These are phyloP conservation scores for Oxycera nigricornis DNA, from an alignment of 2,888 invertebrate species.

Conservation along the genomic window DNA sequence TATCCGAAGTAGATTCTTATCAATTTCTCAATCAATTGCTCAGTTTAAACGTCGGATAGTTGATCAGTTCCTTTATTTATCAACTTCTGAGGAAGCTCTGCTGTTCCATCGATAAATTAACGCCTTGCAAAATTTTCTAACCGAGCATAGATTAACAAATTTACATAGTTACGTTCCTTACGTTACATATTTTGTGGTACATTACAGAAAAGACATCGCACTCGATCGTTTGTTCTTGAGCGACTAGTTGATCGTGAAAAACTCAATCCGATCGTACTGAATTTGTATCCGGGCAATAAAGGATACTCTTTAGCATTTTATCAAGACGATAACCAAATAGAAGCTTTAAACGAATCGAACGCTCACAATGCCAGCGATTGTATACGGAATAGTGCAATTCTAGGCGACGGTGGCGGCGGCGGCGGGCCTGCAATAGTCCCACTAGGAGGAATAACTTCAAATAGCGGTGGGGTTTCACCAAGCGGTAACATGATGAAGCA, in stretches of 20 bases:
- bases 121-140: too few relatives aligned
- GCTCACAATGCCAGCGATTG: constrained; percentile 42
- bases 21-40: too few relatives aligned
- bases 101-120: too few relatives aligned
- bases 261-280: constrained; percentile 87
- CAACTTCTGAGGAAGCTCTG: too few relatives aligned
- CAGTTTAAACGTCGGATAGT: too few relatives aligned
- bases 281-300: constrained; percentile 90
- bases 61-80: too few relatives aligned
- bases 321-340: constrained; percentile 61
- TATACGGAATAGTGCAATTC: constrained; percentile 23
- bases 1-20: too few relatives aligned
- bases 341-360: constrained; percentile 62
- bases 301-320: constrained; percentile 75
- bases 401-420: constrained; percentile 28
- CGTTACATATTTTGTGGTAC: too few relatives aligned
- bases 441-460: not conserved
- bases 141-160: too few relatives aligned
- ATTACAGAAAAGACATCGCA: constrained; percentile 58
- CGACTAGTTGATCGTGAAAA: constrained; percentile 84
- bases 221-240: constrained; percentile 77
- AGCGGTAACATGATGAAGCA: constrained; percentile 16
- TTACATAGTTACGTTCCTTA: too few relatives aligned
- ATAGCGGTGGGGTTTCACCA: not conserved
- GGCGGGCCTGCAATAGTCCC: not conserved